A percentile compares a stretch with the other conserved stretches of the same genome.
Conservation (phyloP, 2,888 invertebrate genomes). For the Eulithis testata region DNA sequence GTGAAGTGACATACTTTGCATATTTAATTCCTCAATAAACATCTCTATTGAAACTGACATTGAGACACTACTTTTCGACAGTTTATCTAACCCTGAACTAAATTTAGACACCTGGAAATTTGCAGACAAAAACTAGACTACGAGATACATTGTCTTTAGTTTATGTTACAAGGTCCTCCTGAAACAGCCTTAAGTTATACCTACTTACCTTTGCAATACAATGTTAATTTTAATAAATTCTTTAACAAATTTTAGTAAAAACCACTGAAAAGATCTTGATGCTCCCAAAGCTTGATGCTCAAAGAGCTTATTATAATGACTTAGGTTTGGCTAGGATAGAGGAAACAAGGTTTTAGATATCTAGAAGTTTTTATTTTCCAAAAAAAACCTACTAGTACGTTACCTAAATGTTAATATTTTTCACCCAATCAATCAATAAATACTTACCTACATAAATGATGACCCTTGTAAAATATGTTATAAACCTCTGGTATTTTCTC, state of each 20-base stretch:
- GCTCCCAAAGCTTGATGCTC: too few relatives aligned
- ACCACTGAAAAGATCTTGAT: too few relatives aligned
- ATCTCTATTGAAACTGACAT: constrained; percentile 54
- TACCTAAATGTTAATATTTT: too few relatives aligned
- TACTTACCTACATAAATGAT: too few relatives aligned
- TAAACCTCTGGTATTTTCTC: too few relatives aligned
- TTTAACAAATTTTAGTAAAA: constrained; percentile 32
- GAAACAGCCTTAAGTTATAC: constrained; percentile 2
- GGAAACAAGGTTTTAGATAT: too few relatives aligned
- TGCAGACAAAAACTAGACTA: constrained; percentile 15
- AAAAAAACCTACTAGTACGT: too few relatives aligned
- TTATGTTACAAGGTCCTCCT: constrained; percentile 15
- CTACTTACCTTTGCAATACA: not conserved
- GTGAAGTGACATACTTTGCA: constrained; percentile 50
- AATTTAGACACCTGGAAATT: constrained; percentile 51
- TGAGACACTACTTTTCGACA: constrained; percentile 53
- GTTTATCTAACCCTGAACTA: constrained; percentile 61
- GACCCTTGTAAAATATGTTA: too few relatives aligned
- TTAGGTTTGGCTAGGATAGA: too few relatives aligned
- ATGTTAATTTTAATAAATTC: constrained; percentile 34
- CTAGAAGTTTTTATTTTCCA: too few relatives aligned
- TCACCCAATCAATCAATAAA: too few relatives aligned
- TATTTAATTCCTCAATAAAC: constrained; percentile 62
- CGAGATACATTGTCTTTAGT: constrained; percentile 13
- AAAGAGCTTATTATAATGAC: too few relatives aligned